Base-by-base conservation (phyloP, 2,113 vertebrate species). In the Nannospalax galili region DNA sequence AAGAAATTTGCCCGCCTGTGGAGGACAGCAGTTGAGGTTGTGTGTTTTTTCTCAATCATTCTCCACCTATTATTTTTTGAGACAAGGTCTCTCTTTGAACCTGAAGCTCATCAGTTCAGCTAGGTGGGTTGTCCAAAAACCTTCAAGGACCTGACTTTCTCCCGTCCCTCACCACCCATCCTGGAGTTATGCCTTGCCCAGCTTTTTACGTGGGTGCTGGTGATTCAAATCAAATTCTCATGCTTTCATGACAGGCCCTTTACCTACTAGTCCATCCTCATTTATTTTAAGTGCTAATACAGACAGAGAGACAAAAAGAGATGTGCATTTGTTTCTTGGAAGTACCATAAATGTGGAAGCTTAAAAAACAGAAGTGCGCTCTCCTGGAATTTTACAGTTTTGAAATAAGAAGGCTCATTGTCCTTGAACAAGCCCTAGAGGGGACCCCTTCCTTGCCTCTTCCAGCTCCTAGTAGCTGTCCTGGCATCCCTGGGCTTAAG, bases 401-500 rank as follows among this genome's bases (percentile, higher is more conserved):
- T 7, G 37, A 62, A 62, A 52, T 32, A 35, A 56, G 26, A 60
- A 80, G 20, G 30, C 35, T 42, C 35, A 40, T 12, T 3, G 30
- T 1, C 1, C 15, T 65, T 70, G 30, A 30, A 37, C 15, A 3
- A 2, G 20, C 17, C 17, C 40, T 0, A 4, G 0, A 1, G 3
- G 4, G 22, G 37, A 70, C 0, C 52, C 17, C 17, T 67, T 32
- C 10, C 40, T 67, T 7, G 32, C 14, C 80, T 40, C 30, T 35
- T 32, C 28, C 40, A 35, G 67, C 7, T 58, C 37, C 7, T 24
- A 30, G 16, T 0, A 14, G 48, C 88, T 65, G 40, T n/a, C 15
- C 30, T 24, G 17, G 69, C 62, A 4, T 16, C 3, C 52, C 52
- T 9, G 37, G 72, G 30, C 89, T 90, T 86, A 2, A 0, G 24